These are phyloP conservation scores for Pachyramphus minor DNA, from an alignment of 2,113 vertebrate genomes.

Conservation along the genomic window DNA sequence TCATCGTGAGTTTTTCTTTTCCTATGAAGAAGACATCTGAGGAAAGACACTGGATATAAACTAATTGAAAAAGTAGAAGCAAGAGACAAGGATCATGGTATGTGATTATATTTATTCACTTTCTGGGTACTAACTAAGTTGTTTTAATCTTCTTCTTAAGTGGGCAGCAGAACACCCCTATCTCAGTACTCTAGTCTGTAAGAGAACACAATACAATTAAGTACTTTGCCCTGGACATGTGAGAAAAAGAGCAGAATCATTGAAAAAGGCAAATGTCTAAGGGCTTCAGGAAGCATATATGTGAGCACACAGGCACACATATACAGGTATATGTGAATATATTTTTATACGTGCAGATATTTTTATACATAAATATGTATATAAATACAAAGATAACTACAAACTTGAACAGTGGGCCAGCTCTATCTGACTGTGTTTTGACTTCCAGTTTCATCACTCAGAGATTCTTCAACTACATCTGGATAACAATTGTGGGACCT, in stretches of 20 bases:
- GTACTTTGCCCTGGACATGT: neutral
- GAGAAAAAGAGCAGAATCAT: neutral
- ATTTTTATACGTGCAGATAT: too few species aligned
- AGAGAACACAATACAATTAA: neutral
- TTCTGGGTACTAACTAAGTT: neutral
- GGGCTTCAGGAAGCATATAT: accelerated
- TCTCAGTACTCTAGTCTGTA: neutral
- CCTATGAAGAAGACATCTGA: neutral
- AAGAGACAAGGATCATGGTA: neutral
- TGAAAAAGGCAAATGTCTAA: neutral
- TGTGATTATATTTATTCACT: neutral
- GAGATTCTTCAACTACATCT: neutral
- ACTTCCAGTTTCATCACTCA: neutral
- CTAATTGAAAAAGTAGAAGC: neutral
- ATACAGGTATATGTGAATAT: neutral
- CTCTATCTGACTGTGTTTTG: neutral
- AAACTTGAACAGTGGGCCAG: neutral
- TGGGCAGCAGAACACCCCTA: accelerated
- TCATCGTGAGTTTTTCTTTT: neutral
- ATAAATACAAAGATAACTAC: neutral
- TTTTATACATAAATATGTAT: neutral
- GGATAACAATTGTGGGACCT: neutral
- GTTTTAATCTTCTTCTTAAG: neutral
- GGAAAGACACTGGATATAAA: neutral
- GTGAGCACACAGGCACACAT: accelerated